Percentiles rank a stretch among this genome's conserved stretches.
phyloP scores from a whole-genome alignment of 2,888 invertebrate genomes.

The Drosophila dives region DNA sequence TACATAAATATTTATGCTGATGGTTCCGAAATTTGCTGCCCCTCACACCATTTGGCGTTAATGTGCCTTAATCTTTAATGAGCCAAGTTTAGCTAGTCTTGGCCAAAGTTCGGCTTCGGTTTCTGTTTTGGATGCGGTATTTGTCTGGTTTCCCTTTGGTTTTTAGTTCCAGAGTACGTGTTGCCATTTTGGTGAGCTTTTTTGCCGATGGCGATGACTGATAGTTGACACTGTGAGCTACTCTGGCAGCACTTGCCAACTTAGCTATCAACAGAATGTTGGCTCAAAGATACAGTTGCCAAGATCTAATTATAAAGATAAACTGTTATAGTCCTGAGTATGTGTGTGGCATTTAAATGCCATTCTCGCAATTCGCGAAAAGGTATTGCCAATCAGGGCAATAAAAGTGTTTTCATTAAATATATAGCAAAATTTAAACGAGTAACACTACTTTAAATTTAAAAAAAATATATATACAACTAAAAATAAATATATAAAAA shows the following conservation, averaged over 20 bases:
- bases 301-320: constrained; percentile 75
- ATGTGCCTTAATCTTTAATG: constrained; percentile 79
- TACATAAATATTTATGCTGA: constrained; percentile 79
- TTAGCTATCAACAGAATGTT: constrained; percentile 31
- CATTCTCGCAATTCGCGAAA: constrained; percentile 37
- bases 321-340: constrained; percentile 41
- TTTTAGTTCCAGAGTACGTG: constrained; percentile 46
- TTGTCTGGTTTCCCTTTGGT: constrained; percentile 23
- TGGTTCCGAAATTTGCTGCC: constrained; percentile 58
- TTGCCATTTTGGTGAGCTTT: constrained; percentile 36
- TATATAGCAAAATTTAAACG: constrained; percentile 20
- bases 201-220: constrained; percentile 30
- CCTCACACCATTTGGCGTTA: constrained; percentile 64
- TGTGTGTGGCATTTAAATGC: constrained; percentile 58
- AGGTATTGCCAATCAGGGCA: constrained; percentile 18
- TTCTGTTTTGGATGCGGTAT: constrained; percentile 18
- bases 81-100: constrained; percentile 71
- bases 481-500: not conserved
- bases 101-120: constrained; percentile 16
- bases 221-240: constrained; percentile 60
- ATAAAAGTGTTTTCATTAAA: constrained; percentile 23
- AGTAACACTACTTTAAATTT: not conserved
- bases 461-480: not conserved
- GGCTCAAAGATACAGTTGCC: constrained; percentile 37
- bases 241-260: constrained; percentile 26